A percentile compares a stretch with the other conserved stretches of the same genome.
Evolutionary conservation across 2,797 vertebrate species (phyloP).

Genomic region (Rhodeus uyekii): DNA sequence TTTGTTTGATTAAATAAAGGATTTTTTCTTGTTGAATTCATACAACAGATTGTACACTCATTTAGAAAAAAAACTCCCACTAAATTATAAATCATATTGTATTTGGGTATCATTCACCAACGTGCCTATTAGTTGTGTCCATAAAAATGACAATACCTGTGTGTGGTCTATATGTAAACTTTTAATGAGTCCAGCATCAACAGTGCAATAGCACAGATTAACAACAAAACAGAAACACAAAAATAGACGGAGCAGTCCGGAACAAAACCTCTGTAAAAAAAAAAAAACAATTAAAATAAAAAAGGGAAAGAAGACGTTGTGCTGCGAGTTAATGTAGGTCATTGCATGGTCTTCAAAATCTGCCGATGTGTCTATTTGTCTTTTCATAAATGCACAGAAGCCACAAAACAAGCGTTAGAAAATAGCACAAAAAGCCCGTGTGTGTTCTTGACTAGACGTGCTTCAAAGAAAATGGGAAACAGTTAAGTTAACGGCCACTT

Average conservation of each 20-base stretch:
- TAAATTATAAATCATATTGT: neutral
- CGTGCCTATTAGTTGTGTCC: neutral
- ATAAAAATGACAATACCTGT: constrained; percentile 35
- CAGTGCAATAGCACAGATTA: constrained; percentile 68
- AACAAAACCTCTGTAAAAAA: no score
- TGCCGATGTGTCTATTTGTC: neutral
- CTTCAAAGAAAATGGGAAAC: constrained; percentile 11
- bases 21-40: neutral
- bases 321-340: neutral
- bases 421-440: neutral
- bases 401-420: neutral
- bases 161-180: constrained; percentile 64
- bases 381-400: neutral
- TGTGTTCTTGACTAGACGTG: neutral
- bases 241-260: constrained; percentile 9
- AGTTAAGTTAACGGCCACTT: constrained; percentile 12
- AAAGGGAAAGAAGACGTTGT: no score
- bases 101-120: neutral
- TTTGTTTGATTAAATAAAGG: neutral
- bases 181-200: constrained; percentile 76
- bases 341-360: neutral
- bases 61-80: neutral
- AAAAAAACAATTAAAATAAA: no score
- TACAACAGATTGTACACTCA: neutral
- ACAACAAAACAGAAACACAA: constrained; percentile 47